Evolutionary conservation across 1,140 invertebrate genomes (phyloP).

Genomic region (Druon quercuslanigerum): DNA sequence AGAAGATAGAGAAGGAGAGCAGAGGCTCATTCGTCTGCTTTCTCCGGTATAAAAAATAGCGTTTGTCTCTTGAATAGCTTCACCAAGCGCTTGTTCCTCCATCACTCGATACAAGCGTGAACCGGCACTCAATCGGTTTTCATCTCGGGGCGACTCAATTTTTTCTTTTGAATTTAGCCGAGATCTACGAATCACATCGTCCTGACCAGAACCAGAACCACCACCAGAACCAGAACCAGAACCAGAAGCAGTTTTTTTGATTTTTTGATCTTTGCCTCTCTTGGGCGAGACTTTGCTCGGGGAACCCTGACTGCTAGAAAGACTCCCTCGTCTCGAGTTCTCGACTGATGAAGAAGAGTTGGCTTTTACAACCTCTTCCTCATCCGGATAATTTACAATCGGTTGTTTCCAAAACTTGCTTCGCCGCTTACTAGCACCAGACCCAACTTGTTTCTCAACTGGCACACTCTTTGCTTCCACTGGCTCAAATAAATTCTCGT

Average conservation of each 20-base stretch:
- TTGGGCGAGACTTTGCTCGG: slow-evolving; percentile 67
- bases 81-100: slow-evolving; percentile 71
- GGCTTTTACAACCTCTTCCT: slow-evolving; percentile 61
- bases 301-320: slow-evolving; percentile 63
- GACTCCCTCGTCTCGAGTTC: slow-evolving; percentile 65
- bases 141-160: slow-evolving; percentile 57
- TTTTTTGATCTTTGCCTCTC: slow-evolving; percentile 56
- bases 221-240: slow-evolving; percentile 29
- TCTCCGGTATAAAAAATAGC: slow-evolving; percentile 43
- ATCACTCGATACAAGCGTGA: slow-evolving; percentile 70
- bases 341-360: slow-evolving; percentile 60
- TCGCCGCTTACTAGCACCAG: slow-evolving; percentile 58
- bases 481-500: slow-evolving; percentile 69
- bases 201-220: slow-evolving; percentile 39
- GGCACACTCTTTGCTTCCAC: slow-evolving; percentile 61
- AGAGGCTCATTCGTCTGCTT: slow-evolving; percentile 48
- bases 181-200: slow-evolving; percentile 52
- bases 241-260: slow-evolving; percentile 48
- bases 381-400: slow-evolving; percentile 63
- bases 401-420: slow-evolving; percentile 69
- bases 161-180: slow-evolving; percentile 57
- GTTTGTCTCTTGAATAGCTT: slow-evolving; percentile 50
- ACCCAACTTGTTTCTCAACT: slow-evolving; percentile 51
- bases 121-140: slow-evolving; percentile 65
- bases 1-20: slow-evolving; percentile 42